Evolutionary conservation across 2,113 vertebrate genomes (phyloP).

Genomic region (Zonotrichia leucophrys): DNA sequence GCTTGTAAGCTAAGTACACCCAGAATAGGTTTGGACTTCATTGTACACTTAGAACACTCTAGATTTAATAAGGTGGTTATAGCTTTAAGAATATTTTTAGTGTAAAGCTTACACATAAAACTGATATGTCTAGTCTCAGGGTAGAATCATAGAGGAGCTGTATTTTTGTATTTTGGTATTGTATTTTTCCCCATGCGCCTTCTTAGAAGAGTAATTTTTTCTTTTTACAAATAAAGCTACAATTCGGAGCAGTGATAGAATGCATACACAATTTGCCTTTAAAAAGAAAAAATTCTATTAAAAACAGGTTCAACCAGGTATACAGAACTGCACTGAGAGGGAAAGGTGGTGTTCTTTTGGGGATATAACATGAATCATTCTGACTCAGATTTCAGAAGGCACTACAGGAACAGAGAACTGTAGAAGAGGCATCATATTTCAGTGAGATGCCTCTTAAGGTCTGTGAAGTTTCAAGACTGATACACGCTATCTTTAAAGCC

Average conservation of each 20-base stretch:
- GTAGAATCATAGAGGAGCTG: background rate
- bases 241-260: background rate
- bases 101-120: background rate
- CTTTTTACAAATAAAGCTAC: background rate
- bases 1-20: background rate
- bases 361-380: background rate
- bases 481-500: slow-evolving; percentile 20
- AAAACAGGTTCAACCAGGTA: background rate
- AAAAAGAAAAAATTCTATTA: background rate
- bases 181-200: background rate
- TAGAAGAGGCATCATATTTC: background rate
- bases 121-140: background rate
- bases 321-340: background rate
- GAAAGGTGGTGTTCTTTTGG: background rate
- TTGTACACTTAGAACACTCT: background rate
- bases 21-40: background rate
- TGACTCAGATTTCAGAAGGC: slow-evolving; percentile 7
- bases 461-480: background rate
- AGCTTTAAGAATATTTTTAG: background rate
- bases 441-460: background rate
- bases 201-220: background rate
- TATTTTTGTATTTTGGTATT: background rate
- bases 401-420: background rate
- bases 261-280: background rate
- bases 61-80: background rate